Evolutionary conservation across 1,140 invertebrate genomes (phyloP).

Genomic region (Nephila pilipes): DNA sequence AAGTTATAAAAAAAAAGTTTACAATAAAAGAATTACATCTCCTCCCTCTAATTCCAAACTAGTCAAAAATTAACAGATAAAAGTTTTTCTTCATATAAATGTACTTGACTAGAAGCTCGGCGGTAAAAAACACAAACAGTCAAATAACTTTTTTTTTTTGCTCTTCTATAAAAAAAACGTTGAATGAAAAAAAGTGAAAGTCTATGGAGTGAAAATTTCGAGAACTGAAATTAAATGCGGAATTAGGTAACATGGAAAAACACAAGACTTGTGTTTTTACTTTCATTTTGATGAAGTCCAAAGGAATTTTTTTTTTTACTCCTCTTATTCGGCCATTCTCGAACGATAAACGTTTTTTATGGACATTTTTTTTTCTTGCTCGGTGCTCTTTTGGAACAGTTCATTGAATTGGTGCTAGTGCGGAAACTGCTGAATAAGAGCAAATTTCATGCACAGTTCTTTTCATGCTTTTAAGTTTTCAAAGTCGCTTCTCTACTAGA

Average conservation of each 20-base stretch:
- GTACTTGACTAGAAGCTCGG: not conserved
- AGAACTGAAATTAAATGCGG: constrained; percentile 59
- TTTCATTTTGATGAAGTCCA: constrained; percentile 19
- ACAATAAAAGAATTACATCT: not conserved
- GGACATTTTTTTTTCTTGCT: not conserved
- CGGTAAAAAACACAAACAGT: constrained; percentile 39
- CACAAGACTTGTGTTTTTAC: constrained; percentile 51
- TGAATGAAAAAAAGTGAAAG: constrained; percentile 30
- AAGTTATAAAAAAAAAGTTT: constrained; percentile 17
- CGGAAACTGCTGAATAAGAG: constrained; percentile 32
- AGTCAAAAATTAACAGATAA: constrained; percentile 61
- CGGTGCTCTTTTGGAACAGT: not conserved
- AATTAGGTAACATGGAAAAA: constrained; percentile 69
- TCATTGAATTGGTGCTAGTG: constrained; percentile 54
- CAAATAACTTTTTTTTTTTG: constrained; percentile 36
- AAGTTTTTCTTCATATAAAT: constrained; percentile 27
- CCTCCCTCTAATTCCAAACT: constrained; percentile 41
- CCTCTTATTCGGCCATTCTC: constrained; percentile 9
- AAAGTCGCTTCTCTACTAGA: not conserved
- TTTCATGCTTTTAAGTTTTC: not conserved
- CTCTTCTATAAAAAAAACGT: not conserved
- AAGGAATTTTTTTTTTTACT: constrained; percentile 25
- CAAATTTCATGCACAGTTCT: not conserved
- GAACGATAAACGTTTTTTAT: constrained; percentile 29
- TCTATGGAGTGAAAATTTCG: constrained; percentile 23